Conservation (phyloP, 2,888 invertebrate genomes). For the Catocala sponsa region DNA sequence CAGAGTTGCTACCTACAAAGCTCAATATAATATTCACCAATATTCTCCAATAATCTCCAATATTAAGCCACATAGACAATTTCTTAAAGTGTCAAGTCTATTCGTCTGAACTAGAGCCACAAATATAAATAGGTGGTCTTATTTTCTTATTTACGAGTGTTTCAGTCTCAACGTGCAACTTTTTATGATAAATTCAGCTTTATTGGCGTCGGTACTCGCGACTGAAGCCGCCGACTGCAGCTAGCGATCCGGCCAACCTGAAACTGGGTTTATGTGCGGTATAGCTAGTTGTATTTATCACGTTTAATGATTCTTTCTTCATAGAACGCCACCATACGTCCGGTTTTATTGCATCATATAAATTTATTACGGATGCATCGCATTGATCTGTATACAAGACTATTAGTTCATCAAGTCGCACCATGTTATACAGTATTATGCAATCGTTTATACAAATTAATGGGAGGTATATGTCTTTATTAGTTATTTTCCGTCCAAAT, state of each 20-base stretch:
- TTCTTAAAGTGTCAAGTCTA: conserved; percentile 60
- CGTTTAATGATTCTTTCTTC: conserved; percentile 61
- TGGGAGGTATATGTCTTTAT: no score
- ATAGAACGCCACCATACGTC: conserved; percentile 57
- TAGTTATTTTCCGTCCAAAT: no score
- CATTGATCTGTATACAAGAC: conserved; percentile 27
- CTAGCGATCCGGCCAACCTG: conserved; percentile 51
- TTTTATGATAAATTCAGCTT: conserved; percentile 83
- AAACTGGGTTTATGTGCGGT: conserved; percentile 74
- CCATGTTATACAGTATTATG: conserved; percentile 5
- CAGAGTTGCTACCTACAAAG: no score
- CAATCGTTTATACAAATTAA: conserved; percentile 11
- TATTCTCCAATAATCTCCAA: no score
- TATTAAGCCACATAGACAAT: background rate
- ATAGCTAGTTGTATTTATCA: conserved; percentile 63
- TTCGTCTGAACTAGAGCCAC: conserved; percentile 52
- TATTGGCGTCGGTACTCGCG: conserved; percentile 69
- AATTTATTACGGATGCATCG: conserved; percentile 42
- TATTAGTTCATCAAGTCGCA: conserved; percentile 33
- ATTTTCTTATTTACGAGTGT: conserved; percentile 83
- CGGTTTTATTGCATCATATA: conserved; percentile 47
- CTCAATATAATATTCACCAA: no score
- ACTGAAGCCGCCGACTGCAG: conserved; percentile 63
- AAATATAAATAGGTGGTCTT: conserved; percentile 82
- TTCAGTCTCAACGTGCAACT: conserved; percentile 82